Conservation (phyloP, 2,888 invertebrate species). For the Drosophila putrida region DNA sequence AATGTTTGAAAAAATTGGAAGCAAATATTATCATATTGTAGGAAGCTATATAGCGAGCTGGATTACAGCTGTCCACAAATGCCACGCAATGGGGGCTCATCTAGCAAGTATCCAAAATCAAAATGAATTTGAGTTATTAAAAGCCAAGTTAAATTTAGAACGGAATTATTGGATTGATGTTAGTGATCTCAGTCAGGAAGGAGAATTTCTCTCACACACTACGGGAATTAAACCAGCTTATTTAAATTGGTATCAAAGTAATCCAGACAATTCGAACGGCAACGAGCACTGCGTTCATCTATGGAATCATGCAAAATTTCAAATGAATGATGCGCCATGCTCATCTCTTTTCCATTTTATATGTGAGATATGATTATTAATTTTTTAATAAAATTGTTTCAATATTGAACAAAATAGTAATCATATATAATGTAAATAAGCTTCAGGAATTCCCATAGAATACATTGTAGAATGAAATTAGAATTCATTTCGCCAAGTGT, state of each 20-base stretch:
- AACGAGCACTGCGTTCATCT: neutral
- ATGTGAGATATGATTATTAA: too few species aligned
- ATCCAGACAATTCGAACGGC: neutral
- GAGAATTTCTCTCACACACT: neutral
- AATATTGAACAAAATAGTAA: too few species aligned
- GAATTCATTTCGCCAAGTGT: too few species aligned
- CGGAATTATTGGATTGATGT: neutral
- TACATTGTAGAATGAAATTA: too few species aligned
- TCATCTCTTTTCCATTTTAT: too few species aligned
- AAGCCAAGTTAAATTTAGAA: neutral
- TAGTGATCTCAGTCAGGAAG: neutral
- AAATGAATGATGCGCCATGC: too few species aligned
- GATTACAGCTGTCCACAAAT: neutral
- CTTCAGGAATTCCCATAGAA: too few species aligned
- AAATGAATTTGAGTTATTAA: neutral
- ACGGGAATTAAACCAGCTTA: neutral
- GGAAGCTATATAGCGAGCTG: neutral
- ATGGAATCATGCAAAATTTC: too few species aligned
- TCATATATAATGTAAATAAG: too few species aligned
- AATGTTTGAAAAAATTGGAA: slow-evolving; percentile 29
- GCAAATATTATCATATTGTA: slow-evolving; percentile 5
- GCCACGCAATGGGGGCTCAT: neutral
- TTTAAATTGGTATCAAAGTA: neutral
- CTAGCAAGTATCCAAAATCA: neutral
- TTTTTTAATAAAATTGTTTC: too few species aligned